Evolutionary conservation across 2,888 invertebrate species (phyloP), one percentile per base, ranked within the genome.

Genomic region (Microctonus aethiopoides): DNA sequence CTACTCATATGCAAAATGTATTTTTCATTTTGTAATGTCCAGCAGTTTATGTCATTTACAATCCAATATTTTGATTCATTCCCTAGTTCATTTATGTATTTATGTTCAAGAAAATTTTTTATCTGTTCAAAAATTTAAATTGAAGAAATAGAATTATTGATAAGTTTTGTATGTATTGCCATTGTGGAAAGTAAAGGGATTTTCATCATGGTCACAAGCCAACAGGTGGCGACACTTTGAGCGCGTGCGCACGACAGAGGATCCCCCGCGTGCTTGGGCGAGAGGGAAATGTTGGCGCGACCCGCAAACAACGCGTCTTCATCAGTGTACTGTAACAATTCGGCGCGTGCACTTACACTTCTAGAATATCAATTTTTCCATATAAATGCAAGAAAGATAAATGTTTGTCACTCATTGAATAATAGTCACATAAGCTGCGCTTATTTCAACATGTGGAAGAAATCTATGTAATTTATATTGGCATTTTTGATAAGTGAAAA

Each of bases 211-310:
- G 57, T 51, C 61, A 64, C 57, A 72, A 61, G 68, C 70, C 71
- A 75, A 75, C 64, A 60, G 65, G 70, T 70, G 66, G 66, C 65
- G 66, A 56, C 59, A 36, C 20, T 51, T 46, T 56, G 24, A 24
- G 66, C 70, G 65, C 57, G 41, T 61, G 68, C 70, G 73, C 63
- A 46, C 24, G 69, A 56, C 51, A 59, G 54, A 36, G 68, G 67
- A 52, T 73, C 67, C 65, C 70, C 67, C 67, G 46, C 41, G 46
- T 61, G 57, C 32, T 56, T 24, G 56, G 32, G 22, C 36, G 54
- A 60, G 39, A 52, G 39, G 54, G 52, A 67, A 52, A 60, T 46
- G n/a, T 61, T 62, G 66, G 56, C 59, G 59, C 59, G 59, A 22
- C 20, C 10, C 24, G 32, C 20, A 16, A 16, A 34, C 32, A 59